phyloP scores from a whole-genome alignment of 2,113 vertebrate species.

The Pithys albifrons region DNA sequence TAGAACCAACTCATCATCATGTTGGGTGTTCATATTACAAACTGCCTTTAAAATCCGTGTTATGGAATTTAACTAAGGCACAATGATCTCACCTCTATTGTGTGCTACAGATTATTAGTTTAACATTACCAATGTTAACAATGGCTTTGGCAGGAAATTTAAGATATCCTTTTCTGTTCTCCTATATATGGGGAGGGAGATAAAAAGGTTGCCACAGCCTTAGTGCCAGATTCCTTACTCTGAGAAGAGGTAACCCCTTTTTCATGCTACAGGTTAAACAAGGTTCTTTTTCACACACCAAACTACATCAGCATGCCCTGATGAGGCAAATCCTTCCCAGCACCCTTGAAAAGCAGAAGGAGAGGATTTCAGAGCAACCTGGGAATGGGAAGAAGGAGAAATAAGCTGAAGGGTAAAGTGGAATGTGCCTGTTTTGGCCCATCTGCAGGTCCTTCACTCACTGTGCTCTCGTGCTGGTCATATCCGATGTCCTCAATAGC shows the following conservation, averaged over 20 bases:
- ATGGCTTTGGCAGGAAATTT: not conserved
- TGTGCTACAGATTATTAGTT: not conserved
- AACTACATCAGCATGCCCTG: not conserved
- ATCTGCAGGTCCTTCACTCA: constrained; percentile 64
- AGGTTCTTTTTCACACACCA: not conserved
- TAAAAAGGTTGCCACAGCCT: not conserved
- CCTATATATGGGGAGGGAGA: not conserved
- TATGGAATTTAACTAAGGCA: not conserved
- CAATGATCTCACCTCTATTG: not conserved
- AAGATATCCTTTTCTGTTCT: not conserved
- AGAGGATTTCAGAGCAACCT: not conserved
- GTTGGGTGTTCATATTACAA: not conserved
- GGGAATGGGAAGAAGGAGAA: not conserved
- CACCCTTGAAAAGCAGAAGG: not conserved
- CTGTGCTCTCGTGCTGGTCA: constrained; percentile 78
- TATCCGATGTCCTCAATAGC: constrained; percentile 74
- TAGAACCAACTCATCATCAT: not conserved
- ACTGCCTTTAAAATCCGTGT: not conserved
- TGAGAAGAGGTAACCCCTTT: not conserved
- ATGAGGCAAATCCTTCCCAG: not conserved
- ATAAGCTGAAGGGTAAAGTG: not conserved
- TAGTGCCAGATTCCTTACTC: not conserved
- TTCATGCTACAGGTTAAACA: not conserved
- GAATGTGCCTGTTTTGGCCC: not conserved
- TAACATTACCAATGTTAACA: not conserved